Evolutionary conservation across 2,888 invertebrate species (phyloP).

Genomic region (Synanthedon tipuliformis): DNA sequence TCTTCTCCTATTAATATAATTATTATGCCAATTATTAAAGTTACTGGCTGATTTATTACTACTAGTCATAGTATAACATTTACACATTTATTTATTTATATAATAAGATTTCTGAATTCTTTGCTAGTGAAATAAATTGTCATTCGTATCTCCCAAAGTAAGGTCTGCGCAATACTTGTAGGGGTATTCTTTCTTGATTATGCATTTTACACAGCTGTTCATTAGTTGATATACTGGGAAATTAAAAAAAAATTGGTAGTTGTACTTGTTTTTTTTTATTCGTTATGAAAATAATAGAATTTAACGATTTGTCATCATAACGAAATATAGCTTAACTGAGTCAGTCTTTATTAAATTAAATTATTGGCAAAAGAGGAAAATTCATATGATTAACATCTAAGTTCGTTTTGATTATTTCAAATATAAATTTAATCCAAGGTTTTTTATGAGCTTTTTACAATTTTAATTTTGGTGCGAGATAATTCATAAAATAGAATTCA

Average conservation of each 20-base stretch:
- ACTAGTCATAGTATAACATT: slow-evolving; percentile 18
- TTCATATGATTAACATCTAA: no score
- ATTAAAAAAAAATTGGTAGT: no score
- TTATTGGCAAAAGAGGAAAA: no score
- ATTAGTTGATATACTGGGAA: no score
- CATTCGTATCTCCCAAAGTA: slow-evolving; percentile 4
- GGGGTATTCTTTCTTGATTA: no score
- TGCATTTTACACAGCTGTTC: no score
- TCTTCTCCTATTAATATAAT: slow-evolving; percentile 26
- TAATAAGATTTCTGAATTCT: slow-evolving; percentile 15
- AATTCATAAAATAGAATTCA: slow-evolving; percentile 1
- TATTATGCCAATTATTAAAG: slow-evolving; percentile 20
- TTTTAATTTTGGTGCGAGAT: slow-evolving; percentile 1
- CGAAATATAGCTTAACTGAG: slow-evolving; percentile 9
- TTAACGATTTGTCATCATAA: neutral
- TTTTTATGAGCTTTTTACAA: no score
- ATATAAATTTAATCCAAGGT: no score
- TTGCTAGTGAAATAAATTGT: slow-evolving; percentile 8
- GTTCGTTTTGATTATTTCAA: no score
- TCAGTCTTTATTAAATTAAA: slow-evolving; percentile 12
- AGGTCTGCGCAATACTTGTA: neutral
- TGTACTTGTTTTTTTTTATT: no score
- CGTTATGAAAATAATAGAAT: no score
- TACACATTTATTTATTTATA: slow-evolving; percentile 9
- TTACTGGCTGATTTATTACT: slow-evolving; percentile 20